A percentile compares a stretch with the other conserved stretches of the same genome.
Conservation (phyloP, 2,888 invertebrate species). For the Alcis repandata region DNA sequence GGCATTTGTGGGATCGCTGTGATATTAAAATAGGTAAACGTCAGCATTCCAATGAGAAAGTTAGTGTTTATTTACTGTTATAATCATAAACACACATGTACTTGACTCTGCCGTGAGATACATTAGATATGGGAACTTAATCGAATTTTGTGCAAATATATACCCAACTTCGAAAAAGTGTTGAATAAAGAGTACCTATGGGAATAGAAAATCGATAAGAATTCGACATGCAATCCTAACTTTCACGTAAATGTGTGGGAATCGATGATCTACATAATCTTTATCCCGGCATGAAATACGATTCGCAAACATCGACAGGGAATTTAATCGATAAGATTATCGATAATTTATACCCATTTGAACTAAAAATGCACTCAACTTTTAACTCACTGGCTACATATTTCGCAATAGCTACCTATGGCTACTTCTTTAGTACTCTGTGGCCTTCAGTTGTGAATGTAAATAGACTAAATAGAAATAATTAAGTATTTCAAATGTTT, state of each 20-base stretch:
- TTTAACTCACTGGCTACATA: neutral
- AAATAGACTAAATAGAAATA: constrained; percentile 31
- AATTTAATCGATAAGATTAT: too few species aligned
- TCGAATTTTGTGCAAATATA: constrained; percentile 36
- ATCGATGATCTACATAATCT: constrained; percentile 67
- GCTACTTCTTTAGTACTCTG: neutral
- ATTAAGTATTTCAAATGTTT: constrained; percentile 24
- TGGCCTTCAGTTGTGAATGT: constrained; percentile 46
- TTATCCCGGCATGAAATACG: constrained; percentile 17
- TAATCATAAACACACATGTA: constrained; percentile 40
- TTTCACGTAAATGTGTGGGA: constrained; percentile 79
- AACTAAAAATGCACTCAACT: neutral
- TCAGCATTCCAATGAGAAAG: constrained; percentile 38
- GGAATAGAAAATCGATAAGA: constrained; percentile 73
- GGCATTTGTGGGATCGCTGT: constrained; percentile 20
- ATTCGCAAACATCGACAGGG: constrained; percentile 48
- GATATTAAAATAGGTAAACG: constrained; percentile 23
- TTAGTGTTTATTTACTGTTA: constrained; percentile 37
- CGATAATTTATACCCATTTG: too few species aligned
- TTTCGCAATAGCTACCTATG: neutral
- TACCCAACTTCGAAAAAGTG: constrained; percentile 54
- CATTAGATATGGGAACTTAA: constrained; percentile 27
- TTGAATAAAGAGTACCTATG: constrained; percentile 67
- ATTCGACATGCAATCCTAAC: constrained; percentile 67
- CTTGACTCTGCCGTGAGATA: constrained; percentile 40